Conservation (phyloP, 2,888 invertebrate genomes). For the Hedychridium roseum region DNA sequence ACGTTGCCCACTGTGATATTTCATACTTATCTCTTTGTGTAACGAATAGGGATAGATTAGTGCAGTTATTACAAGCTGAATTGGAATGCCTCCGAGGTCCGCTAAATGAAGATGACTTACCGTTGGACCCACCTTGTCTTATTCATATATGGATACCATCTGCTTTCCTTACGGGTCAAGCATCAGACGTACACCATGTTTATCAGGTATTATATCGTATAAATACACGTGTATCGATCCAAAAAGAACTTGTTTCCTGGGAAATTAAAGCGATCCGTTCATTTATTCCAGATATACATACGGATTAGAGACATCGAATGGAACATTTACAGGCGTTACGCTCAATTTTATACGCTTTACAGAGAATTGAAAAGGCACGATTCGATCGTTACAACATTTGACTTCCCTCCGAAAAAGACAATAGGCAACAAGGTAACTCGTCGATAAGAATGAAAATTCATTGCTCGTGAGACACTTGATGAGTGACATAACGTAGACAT, state of each 20-base stretch:
- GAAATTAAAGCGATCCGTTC: constrained; percentile 1
- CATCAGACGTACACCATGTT: constrained; percentile 84
- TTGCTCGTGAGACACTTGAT: too few relatives aligned
- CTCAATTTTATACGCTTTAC: constrained; percentile 90
- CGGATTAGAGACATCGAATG: constrained; percentile 89
- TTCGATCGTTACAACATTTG: constrained; percentile 79
- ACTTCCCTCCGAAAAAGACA: constrained; percentile 95
- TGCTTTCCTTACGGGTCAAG: constrained; percentile 79
- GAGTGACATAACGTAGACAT: background rate
- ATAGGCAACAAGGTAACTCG: constrained; percentile 84
- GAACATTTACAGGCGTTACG: constrained; percentile 94
- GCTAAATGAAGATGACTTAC: constrained; percentile 64
- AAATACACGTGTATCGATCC: too few relatives aligned
- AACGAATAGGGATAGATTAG: constrained; percentile 66
- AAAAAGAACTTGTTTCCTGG: too few relatives aligned
- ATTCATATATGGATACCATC: constrained; percentile 90
- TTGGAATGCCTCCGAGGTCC: constrained; percentile 74
- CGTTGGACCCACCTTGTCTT: constrained; percentile 63
- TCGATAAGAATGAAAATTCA: background rate
- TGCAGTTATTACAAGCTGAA: constrained; percentile 71
- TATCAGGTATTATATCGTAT: constrained; percentile 86
- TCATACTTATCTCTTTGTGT: background rate
- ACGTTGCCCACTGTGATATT: background rate
- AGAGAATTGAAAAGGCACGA: constrained; percentile 84
- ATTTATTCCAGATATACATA: constrained; percentile 73